Conservation (phyloP, 2,113 vertebrate genomes). For the Oceanodroma tethys region DNA sequence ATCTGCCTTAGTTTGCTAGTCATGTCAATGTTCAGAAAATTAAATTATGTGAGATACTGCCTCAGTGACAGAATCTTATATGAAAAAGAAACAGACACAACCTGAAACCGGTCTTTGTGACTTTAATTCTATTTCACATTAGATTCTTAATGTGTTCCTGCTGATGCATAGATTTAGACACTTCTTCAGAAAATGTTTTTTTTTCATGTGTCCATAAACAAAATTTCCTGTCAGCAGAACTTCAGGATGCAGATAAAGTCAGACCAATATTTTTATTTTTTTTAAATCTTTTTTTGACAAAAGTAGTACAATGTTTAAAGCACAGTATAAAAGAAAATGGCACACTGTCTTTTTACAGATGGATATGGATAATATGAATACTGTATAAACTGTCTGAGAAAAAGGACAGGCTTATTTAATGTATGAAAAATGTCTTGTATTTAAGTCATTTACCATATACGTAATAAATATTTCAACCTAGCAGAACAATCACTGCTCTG, state of each 20-base stretch:
- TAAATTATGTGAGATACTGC: neutral
- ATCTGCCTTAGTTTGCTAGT: neutral
- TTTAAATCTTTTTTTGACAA: neutral
- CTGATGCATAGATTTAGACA: neutral
- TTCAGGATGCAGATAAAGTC: neutral
- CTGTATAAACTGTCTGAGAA: neutral
- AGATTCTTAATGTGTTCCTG: neutral
- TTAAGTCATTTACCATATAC: neutral
- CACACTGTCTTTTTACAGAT: neutral
- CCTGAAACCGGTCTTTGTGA: neutral
- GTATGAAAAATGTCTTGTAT: neutral
- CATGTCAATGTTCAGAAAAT: neutral
- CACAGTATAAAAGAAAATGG: neutral
- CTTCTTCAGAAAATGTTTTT: neutral
- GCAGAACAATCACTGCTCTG: neutral
- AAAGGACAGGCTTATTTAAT: neutral
- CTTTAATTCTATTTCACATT: neutral
- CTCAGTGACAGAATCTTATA: neutral
- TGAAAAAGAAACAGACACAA: neutral
- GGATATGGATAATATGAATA: neutral
- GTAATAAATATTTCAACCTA: neutral
- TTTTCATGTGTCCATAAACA: neutral
- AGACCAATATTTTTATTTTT: neutral
- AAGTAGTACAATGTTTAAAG: neutral
- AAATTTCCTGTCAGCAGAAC: neutral